Base-by-base conservation (phyloP, 2,797 vertebrate species). In the Rhinatrema bivittatum region DNA sequence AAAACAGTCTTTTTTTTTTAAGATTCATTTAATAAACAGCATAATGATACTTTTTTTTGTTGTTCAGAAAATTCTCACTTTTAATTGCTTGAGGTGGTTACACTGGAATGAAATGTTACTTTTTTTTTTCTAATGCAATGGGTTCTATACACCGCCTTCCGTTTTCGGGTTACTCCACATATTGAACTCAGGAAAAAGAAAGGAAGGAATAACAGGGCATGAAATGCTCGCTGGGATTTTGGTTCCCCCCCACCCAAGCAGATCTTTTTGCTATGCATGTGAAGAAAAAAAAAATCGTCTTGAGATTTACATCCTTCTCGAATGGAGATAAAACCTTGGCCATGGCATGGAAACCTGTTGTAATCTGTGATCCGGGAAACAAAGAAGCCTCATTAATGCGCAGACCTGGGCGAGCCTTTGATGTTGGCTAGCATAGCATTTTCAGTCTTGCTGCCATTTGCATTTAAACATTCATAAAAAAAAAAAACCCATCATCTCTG, bases 371-470 rank as follows among this genome's bases (percentile, higher is more conserved):
- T 84, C 79, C 84, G 88, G 85, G 85, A 91, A 92, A 91, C 89
- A 93, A 93, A 94, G 82, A 84, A n/a, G 72, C 74, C 88, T 93
- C 82, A 88, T 94, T 91, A 94, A 93, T 92, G 87, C 84, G 88
- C 80, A 90, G 87, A 86, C 88, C 74, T 79, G 79, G 69, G 66
- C 78, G 71, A 84, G 75, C 82, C 88, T 93, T 94, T 94, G 89
- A 93, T 89, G 88, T 93, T 80, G 79, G 87, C 90, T 70, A 74
- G 72, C 86, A 88, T 87, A 78, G 85, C 87, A 88, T 89, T n/a
- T n/a, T 91, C 87, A 88, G 84, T 87, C 84, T 78, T 74, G 60
- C 60, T 74, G 65, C 65, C 62, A 74, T 78, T 75, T 69, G 67
- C 79, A 76, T 76, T 62, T 70, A 75, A 76, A 72, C 68, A 68